A percentile compares a stretch with the other conserved stretches of the same genome.
Conservation (phyloP, 1,140 invertebrate species). For the Wiebesia pumilae region DNA sequence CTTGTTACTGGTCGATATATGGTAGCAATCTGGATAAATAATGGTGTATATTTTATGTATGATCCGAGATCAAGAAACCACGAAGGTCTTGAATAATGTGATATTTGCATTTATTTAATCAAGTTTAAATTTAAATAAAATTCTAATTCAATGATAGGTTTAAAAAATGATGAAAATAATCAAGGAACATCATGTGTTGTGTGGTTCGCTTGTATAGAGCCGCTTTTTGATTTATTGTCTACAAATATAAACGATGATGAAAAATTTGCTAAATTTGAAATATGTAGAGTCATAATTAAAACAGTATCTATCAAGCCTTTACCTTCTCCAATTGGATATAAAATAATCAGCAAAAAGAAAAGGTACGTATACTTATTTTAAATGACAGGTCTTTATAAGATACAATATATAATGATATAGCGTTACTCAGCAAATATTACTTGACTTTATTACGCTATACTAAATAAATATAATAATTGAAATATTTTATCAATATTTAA, state of each 20-base stretch:
- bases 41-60: conserved; percentile 67
- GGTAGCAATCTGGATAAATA: conserved; percentile 67
- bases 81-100: conserved; percentile 57
- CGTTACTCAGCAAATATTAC: too few relatives aligned
- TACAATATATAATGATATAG: too few relatives aligned
- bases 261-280: conserved; percentile 61
- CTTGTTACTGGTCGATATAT: conserved; percentile 59
- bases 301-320: conserved; percentile 62
- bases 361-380: neutral
- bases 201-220: conserved; percentile 68
- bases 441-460: too few relatives aligned
- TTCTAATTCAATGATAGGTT: conserved; percentile 9
- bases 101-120: neutral
- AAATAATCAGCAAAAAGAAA: neutral
- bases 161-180: neutral
- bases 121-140: neutral
- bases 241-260: conserved; percentile 62
- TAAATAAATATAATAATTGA: too few relatives aligned
- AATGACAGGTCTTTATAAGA: neutral
- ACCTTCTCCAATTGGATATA: conserved; percentile 60
- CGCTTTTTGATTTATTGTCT: conserved; percentile 60
- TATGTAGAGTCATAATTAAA: conserved; percentile 62
- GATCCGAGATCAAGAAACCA: conserved; percentile 60
- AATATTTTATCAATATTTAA: too few relatives aligned
- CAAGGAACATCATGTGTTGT: conserved; percentile 56